phyloP scores from a whole-genome alignment of 2,797 vertebrate genomes.

The Pangasius larnaudii region DNA sequence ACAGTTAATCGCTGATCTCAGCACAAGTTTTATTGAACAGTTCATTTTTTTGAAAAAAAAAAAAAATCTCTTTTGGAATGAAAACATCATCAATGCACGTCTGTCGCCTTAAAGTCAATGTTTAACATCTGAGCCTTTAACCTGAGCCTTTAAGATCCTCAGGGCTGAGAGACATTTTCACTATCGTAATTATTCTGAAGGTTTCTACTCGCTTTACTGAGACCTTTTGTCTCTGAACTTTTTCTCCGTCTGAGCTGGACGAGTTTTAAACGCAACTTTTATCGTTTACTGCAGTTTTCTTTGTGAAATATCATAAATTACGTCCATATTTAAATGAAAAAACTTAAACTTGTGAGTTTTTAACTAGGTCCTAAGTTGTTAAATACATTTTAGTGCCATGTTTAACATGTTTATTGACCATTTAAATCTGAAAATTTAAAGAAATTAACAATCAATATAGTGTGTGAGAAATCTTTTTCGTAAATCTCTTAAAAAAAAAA shows the following conservation, averaged over 20 bases:
- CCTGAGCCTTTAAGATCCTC: constrained; percentile 35
- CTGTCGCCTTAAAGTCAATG: constrained; percentile 34
- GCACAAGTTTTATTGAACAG: constrained; percentile 10
- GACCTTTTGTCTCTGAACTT: not conserved
- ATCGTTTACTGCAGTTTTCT: no score
- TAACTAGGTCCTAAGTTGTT: no score
- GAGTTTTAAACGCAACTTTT: constrained; percentile 1
- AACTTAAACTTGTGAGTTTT: not conserved
- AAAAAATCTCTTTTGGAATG: not conserved
- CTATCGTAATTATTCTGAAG: not conserved
- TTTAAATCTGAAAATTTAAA: not conserved
- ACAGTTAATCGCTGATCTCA: not conserved
- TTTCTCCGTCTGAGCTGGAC: not conserved
- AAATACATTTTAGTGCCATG: not conserved
- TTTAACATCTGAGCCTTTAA: constrained; percentile 40
- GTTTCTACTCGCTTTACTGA: not conserved
- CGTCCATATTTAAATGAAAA: not conserved
- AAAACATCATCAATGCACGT: constrained; percentile 12
- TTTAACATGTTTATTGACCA: not conserved
- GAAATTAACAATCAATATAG: not conserved
- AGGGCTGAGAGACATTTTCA: constrained; percentile 28
- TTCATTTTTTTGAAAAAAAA: not conserved
- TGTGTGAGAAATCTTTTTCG: not conserved
- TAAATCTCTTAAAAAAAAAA: not conserved
- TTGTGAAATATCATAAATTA: not conserved